Percentiles rank a stretch among this genome's conserved stretches.
Evolutionary conservation across 1,140 invertebrate genomes (phyloP).

Genomic region (Hypsibius dujardini): DNA sequence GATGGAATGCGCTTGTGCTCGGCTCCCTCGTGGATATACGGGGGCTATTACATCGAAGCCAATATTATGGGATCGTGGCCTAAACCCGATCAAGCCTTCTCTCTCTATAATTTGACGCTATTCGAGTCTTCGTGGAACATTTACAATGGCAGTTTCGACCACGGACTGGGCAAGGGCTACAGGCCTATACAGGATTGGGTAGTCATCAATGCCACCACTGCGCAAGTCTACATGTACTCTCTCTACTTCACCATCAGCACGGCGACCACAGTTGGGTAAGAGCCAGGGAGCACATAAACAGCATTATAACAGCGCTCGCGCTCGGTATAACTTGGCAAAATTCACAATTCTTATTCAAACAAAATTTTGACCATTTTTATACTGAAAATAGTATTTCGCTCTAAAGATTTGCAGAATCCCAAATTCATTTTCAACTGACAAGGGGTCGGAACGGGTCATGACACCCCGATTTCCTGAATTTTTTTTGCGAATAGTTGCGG

Average conservation of each 20-base stretch:
- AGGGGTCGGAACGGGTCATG: too few relatives aligned
- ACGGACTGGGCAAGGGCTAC: background rate
- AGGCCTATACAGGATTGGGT: background rate
- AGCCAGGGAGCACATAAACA: background rate
- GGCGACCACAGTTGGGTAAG: background rate
- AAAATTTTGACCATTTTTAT: too few relatives aligned
- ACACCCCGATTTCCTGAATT: too few relatives aligned
- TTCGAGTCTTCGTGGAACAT: background rate
- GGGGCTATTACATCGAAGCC: background rate
- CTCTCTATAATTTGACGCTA: background rate
- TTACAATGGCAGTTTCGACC: background rate
- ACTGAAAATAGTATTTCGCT: too few relatives aligned
- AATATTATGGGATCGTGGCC: background rate
- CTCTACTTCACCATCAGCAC: background rate
- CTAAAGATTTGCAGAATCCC: too few relatives aligned
- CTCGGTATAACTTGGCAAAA: too few relatives aligned
- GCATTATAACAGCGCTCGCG: too few relatives aligned
- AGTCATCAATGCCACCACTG: background rate
- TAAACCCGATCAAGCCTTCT: background rate
- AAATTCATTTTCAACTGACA: too few relatives aligned
- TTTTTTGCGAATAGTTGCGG: too few relatives aligned
- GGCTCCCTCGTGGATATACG: background rate
- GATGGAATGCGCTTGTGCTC: background rate
- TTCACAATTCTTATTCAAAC: too few relatives aligned
- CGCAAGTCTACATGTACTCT: background rate